Base-by-base conservation (phyloP, 2,113 vertebrate genomes). In the Anas platyrhynchos region DNA sequence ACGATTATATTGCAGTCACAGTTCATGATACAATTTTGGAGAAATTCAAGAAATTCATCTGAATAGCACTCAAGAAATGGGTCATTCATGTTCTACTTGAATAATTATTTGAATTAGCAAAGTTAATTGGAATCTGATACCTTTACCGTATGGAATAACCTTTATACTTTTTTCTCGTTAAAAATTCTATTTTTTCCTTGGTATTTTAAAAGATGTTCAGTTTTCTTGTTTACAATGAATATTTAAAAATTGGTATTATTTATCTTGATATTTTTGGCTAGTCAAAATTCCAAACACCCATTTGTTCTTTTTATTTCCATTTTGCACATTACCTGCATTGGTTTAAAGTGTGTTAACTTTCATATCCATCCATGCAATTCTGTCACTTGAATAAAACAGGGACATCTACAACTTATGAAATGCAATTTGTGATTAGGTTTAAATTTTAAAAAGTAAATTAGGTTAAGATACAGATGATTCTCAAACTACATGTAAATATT, bases 401-500 rank as follows among this genome's bases (percentile, higher is more conserved):
- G 91, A 63, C 74, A 91, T 55, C 59, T 74, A 14, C 85, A 89
- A 92, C 82, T 96, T 91, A 86, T 77, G 71, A 92, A 95, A 89
- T n/a, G 11, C 18, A 85, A 66, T 93, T 91, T 93, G 34, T 67
- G 81, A 87, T 93, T 71, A 94, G 88, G 76, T 92, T 95, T 82
- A 78, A 79, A 46, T 76, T 92, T 85, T 68, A 6, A 43, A 56
- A 95, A 89, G 38, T 68, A 96, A 91, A 94, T 92, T 89, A 84
- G 18, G 11, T 74, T 89, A 86, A 94, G 83, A 89, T 61, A 81
- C 56, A 92, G 36, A 48, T 77, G 54, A 97, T 85, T 93, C 32
- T 89, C 89, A 91, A 90, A 75, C 52, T 83, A 79, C 54, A 59
- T 67, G 43, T 91, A 96, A 95, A 97, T 97, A 95, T 97, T 97